Percentiles rank a stretch among this genome's conserved stretches.
Conservation (phyloP, 2,113 vertebrate species). For the Amblyornis subalaris region DNA sequence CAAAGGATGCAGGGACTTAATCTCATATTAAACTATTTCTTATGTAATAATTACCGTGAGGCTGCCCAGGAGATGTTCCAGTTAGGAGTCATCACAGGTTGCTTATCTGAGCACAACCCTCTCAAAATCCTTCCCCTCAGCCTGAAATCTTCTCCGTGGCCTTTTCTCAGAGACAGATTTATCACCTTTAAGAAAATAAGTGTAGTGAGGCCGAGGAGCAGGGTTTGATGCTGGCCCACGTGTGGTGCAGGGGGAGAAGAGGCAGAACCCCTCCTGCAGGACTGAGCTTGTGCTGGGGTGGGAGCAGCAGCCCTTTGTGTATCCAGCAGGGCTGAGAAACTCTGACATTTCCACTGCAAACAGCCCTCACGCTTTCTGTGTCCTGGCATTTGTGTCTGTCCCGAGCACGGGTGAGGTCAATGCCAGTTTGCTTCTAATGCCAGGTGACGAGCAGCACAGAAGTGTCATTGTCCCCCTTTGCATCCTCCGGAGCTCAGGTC, state of each 20-base stretch:
- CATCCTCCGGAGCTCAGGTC: neutral
- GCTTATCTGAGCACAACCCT: neutral
- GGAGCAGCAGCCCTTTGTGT: neutral
- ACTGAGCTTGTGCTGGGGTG: neutral
- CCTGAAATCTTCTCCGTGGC: neutral
- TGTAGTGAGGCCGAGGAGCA: neutral
- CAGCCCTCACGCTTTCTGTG: neutral
- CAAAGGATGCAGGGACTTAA: neutral
- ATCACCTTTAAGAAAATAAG: neutral
- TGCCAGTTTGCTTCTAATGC: neutral
- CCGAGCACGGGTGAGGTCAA: neutral
- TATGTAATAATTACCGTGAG: neutral
- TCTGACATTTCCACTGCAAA: neutral
- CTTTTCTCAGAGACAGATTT: neutral
- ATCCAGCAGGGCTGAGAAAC: neutral
- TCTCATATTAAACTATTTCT: neutral
- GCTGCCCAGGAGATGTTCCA: neutral
- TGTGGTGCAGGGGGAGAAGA: neutral
- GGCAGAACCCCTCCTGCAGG: neutral
- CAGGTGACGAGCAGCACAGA: neutral
- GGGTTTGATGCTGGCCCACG: neutral
- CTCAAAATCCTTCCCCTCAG: neutral
- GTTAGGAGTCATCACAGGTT: neutral
- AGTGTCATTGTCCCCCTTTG: neutral
- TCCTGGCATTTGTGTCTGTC: neutral